Evolutionary conservation across 1,140 invertebrate species (phyloP).

Genomic region (Aphis craccivora): DNA sequence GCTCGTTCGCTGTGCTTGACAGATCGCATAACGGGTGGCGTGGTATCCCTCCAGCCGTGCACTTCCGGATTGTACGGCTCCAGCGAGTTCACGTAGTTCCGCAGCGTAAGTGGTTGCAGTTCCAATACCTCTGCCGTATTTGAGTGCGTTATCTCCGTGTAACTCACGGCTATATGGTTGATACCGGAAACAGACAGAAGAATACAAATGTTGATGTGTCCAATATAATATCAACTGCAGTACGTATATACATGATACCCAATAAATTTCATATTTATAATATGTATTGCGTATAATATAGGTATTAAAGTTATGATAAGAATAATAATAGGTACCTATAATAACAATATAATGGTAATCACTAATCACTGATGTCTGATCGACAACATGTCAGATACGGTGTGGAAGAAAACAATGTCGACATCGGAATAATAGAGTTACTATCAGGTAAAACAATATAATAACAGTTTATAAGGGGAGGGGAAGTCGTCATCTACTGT

Average conservation of each 20-base stretch:
- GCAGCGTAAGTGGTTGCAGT: conserved; percentile 60
- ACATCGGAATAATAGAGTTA: background rate
- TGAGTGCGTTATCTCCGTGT: conserved; percentile 44
- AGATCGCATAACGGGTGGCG: conserved; percentile 59
- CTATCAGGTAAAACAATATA: background rate
- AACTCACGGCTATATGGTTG: conserved; percentile 21
- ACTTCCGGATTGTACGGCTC: conserved; percentile 61
- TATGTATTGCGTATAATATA: background rate
- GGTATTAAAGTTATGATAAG: background rate
- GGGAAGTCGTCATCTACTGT: background rate
- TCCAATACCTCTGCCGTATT: conserved; percentile 38
- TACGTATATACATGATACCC: background rate
- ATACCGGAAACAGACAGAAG: background rate
- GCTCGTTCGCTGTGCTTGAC: conserved; percentile 49
- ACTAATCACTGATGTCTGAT: too few relatives aligned
- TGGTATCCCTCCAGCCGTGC: conserved; percentile 61
- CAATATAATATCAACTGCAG: background rate
- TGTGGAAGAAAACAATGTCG: background rate
- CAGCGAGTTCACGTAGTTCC: conserved; percentile 61
- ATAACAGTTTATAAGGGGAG: background rate
- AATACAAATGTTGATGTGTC: background rate
- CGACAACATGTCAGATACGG: background rate
- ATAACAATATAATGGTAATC: background rate
- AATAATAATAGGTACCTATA: background rate
- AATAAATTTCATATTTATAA: background rate